Evolutionary conservation across 1,140 invertebrate genomes (phyloP), one percentile per base, ranked within the genome.

Genomic region (Polypedilum pembai): DNA sequence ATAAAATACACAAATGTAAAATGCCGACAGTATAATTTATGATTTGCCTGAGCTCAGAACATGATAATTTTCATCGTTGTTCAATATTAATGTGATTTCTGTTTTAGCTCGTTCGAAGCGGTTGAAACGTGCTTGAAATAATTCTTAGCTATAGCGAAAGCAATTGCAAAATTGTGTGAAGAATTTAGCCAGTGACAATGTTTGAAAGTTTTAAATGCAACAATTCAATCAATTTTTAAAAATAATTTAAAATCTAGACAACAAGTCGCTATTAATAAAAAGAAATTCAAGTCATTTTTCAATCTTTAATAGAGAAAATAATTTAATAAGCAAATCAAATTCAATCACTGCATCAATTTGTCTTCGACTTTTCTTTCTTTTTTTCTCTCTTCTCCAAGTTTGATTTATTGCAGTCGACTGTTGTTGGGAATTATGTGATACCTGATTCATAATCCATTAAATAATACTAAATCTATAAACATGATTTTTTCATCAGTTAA

Each of bases 71-170:
- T 21, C 65, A 69, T 69, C 18, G 65, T 21, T 21, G 65, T 69
- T 69, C 65, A 69, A 69, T 69, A 69, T 69, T 69, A 69, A 69
- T 69, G 65, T 69, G 65, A 69, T 69, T 69, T 69, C 24, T 21
- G 65, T 69, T 56, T 56, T 12, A 12, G n/a, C 45, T n/a, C 12
- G n/a, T 56, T 56, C 12, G 12, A 56, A 12, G 45, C n/a, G 45
- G n/a, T 56, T 56, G 45, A 56, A 12, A 56, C 4, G 45, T 33
- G 24, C 24, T 33, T 33, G 24, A 33, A 33, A 33, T 33, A 33
- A 33, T 33, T 33, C 24, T 33, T 33, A 33, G 5, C 1, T 33
- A n/a, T 33, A 33, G 24, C 24, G 24, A 33, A 33, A 33, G 24
- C 5, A 5, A 33, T 1, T 33, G 24, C 24, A 33, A 33, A 33